Percentiles rank a stretch among this genome's conserved stretches.
phyloP scores from a whole-genome alignment of 1,140 invertebrate species.

The Macrostomum lignano region DNA sequence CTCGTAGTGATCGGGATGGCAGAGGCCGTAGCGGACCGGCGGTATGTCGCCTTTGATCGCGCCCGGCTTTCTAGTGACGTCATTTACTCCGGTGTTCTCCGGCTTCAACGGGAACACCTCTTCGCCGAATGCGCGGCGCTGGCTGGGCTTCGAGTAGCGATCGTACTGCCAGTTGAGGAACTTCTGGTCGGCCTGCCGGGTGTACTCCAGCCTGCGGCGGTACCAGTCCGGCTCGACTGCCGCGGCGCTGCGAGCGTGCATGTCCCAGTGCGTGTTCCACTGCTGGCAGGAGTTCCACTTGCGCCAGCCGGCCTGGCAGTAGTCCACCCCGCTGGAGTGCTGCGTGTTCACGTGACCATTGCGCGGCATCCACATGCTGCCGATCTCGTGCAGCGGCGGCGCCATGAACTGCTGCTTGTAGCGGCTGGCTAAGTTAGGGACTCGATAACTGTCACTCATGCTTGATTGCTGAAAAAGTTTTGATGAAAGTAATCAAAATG shows the following conservation, averaged over 20 bases:
- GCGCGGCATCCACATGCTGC: neutral
- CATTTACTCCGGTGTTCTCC: neutral
- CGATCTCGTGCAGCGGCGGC: constrained; percentile 1
- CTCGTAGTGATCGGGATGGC: constrained; percentile 6
- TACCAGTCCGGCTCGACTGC: constrained; percentile 7
- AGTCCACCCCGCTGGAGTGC: constrained; percentile 1
- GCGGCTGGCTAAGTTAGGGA: too few relatives aligned
- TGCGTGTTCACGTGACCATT: neutral
- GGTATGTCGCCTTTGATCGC: constrained; percentile 5
- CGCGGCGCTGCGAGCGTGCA: constrained; percentile 6
- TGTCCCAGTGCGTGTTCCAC: constrained; percentile 5
- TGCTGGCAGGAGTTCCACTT: constrained; percentile 7
- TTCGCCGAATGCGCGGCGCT: constrained; percentile 1
- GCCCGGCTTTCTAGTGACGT: constrained; percentile 4
- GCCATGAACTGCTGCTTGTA: constrained; percentile 1
- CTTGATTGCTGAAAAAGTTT: too few relatives aligned
- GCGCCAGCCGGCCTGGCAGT: constrained; percentile 6
- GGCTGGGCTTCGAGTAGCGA: neutral
- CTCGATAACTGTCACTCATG: too few relatives aligned
- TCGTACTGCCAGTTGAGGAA: neutral
- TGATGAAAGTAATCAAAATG: too few relatives aligned
- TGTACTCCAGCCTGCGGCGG: constrained; percentile 1
- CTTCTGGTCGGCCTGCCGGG: constrained; percentile 4
- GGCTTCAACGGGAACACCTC: neutral
- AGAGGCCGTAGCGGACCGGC: constrained; percentile 5